These are phyloP conservation scores for Catamblyrhynchus diadema DNA, from an alignment of 2,797 vertebrate genomes.

Conservation along the genomic window DNA sequence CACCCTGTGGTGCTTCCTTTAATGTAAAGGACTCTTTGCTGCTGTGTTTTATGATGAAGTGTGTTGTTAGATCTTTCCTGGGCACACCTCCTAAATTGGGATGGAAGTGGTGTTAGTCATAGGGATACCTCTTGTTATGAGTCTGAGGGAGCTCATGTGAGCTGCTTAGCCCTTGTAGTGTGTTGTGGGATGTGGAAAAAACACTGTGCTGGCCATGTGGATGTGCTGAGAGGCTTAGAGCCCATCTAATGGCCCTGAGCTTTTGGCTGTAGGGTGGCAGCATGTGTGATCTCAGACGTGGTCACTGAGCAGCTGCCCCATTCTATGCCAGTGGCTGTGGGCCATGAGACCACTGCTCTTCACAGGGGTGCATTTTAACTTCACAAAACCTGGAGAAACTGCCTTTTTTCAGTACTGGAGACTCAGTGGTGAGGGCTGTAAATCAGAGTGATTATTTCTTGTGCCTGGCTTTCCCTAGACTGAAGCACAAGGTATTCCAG, in stretches of 20 bases:
- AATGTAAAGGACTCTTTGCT: neutral
- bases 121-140: neutral
- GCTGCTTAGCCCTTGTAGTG: neutral
- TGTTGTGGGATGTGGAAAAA: neutral
- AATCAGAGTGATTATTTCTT: neutral
- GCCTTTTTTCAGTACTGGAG: neutral
- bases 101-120: neutral
- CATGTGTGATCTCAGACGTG: neutral
- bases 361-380: neutral
- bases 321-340: neutral
- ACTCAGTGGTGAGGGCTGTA: neutral
- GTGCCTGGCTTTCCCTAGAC: neutral
- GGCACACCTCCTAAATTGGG: neutral
- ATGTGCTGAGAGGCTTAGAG: neutral
- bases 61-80: neutral
- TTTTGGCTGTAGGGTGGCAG: neutral
- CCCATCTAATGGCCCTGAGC: neutral
- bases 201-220: rapidly evolving
- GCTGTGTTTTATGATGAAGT: neutral
- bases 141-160: neutral
- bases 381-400: neutral
- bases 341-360: neutral
- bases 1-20: neutral
- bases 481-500: neutral
- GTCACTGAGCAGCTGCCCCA: neutral